Evolutionary conservation across 2,113 vertebrate species (phyloP), one percentile per base, ranked within the genome.

Genomic region (Hypomesus transpacificus): DNA sequence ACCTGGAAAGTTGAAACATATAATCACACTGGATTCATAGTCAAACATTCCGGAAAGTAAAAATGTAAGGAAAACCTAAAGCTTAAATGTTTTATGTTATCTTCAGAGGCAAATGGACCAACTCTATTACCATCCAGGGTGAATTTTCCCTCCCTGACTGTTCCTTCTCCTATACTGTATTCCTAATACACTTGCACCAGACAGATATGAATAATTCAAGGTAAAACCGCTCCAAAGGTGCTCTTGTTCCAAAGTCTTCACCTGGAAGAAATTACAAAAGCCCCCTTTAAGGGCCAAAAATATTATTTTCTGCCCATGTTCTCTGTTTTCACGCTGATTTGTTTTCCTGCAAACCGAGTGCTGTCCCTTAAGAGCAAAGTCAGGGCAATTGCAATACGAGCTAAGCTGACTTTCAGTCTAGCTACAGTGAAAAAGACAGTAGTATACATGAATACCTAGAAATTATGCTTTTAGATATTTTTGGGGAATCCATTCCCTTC

Each of bases 141-240:
- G 26, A 8, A 62, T 17, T 62, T 24, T 51, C 56, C 56, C 51
- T 53, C 16, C 53, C 39, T 53, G 50, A 74, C n/a, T 68, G 39
- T 17, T 11, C 54, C 21, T 34, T 13, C 51, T 26, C 52, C n/a
- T 22, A 31, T 68, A 22, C 22, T 24, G 14, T 21, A 50, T 56
- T 70, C 31, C 58, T 70, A 34, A 60, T 58, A 28, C 68, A 34
- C 53, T 61, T 22, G 34, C 51, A 52, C 69, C 60, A 70, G 58
- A 70, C 58, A 22, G n/a, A 13, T 16, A 58, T 69, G 54, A 69
- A 69, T 69, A 59, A 69, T 69, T 69, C 56, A 70, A 31, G 31
- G n/a, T 68, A 11, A 31, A 51, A n/a, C 28, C 34, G 1, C 68
- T 57, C 57, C 68, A 61, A 51, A 70, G 56, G 68, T 70, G 68